Conservation (phyloP, 2,888 invertebrate genomes). For the Epistrophe eligans region DNA sequence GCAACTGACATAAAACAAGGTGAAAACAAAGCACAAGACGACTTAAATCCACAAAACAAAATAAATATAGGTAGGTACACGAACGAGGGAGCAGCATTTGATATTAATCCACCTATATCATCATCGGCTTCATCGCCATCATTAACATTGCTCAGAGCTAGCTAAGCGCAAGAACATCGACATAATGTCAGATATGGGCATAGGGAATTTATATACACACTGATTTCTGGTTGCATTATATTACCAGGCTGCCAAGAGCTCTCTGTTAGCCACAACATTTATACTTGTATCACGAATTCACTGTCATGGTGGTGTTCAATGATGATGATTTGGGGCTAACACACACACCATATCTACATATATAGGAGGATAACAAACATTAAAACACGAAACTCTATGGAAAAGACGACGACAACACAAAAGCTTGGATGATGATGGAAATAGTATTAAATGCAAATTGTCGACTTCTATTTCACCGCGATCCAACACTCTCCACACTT, state of each 20-base stretch:
- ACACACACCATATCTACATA: slow-evolving; percentile 43
- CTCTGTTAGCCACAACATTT: slow-evolving; percentile 55
- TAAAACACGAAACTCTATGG: slow-evolving; percentile 32
- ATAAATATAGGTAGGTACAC: slow-evolving; percentile 32
- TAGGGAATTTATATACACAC: slow-evolving; percentile 7
- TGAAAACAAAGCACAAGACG: slow-evolving; percentile 59
- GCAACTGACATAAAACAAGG: slow-evolving; percentile 63
- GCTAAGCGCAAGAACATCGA: slow-evolving; percentile 69
- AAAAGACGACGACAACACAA: slow-evolving; percentile 14
- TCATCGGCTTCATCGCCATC: slow-evolving; percentile 66
- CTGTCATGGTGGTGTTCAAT: slow-evolving; percentile 70
- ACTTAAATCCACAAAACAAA: slow-evolving; percentile 52
- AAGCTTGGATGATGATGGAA: slow-evolving; percentile 51
- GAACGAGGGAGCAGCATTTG: slow-evolving; percentile 35
- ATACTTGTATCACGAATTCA: slow-evolving; percentile 58
- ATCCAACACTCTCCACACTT: slow-evolving; percentile 60
- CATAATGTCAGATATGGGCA: slow-evolving; percentile 42
- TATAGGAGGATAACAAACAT: slow-evolving; percentile 50
- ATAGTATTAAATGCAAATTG: slow-evolving; percentile 71
- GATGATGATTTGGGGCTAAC: slow-evolving; percentile 60
- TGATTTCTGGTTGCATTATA: slow-evolving; percentile 9
- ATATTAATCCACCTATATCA: slow-evolving; percentile 73
- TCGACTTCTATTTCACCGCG: slow-evolving; percentile 56
- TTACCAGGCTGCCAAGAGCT: slow-evolving; percentile 36
- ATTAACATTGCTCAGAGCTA: slow-evolving; percentile 67